Base-by-base conservation (phyloP, 2,113 vertebrate species). In the Pimephales promelas region DNA sequence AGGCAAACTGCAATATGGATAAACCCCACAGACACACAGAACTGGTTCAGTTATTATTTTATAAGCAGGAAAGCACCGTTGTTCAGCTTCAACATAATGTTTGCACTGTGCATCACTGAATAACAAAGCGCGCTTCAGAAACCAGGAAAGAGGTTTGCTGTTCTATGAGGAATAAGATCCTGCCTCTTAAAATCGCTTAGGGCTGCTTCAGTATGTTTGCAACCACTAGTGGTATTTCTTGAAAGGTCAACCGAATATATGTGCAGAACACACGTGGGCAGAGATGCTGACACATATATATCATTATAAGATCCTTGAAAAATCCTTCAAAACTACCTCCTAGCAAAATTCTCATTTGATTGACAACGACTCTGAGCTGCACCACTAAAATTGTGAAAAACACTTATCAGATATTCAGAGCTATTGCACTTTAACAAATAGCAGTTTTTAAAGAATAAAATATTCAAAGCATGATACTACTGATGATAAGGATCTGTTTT, bases 181-280 rank as follows among this genome's bases (percentile, higher is more conserved):
- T 82, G 72, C 70, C 85, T 75, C 83, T 76, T 31, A 83, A 83
- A 81, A 83, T 36, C 22, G 71, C 72, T 83, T 40, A 62, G 72
- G 59, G 82, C 72, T 83, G 59, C 82, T 52, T 64, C 26, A 59
- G 76, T 24, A 43, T 61, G 59, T 80, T 71, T 87, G 76, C 34
- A 80, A 74, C 62, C 72, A 56, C 74, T 80, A 26, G 5, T 14
- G 72, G 68, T 82, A 56, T 47, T 79, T 76, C 75, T 88, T 57
- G 61, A 81, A 84, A 89, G 86, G 86, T 87, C 86, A 87, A 86
- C 36, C 61, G 47, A 64, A 82, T 52, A 79, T 68, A 56, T 45
- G 77, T 22, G 22, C 72, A 54, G 20, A 83, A 81, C 79, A 84
- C 64, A 56, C 24, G 78, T 78, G 36, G 73, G 34, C 34, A 82